These are phyloP conservation scores for Cryptophagus acutangulus DNA, from an alignment of 2,888 invertebrate genomes.

Conservation along the genomic window DNA sequence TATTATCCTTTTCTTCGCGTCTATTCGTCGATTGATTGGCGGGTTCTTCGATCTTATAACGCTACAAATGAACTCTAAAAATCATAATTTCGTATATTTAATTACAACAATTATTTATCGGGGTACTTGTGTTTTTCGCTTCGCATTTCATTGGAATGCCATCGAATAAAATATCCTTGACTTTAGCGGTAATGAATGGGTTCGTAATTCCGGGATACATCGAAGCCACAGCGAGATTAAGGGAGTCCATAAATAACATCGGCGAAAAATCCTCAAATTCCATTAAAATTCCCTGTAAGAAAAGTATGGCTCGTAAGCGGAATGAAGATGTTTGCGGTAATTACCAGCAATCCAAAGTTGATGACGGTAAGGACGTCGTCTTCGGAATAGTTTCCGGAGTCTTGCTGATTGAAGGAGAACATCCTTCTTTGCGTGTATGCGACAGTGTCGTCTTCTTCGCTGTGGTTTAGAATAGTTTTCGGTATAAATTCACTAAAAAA, in stretches of 20 bases:
- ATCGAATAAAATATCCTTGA: constrained; percentile 53
- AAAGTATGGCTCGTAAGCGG: not conserved
- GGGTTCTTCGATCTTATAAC: not conserved
- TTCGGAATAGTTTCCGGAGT: constrained; percentile 46
- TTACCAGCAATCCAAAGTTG: constrained; percentile 11
- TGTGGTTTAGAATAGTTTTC: constrained; percentile 4
- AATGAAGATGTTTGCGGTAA: not conserved
- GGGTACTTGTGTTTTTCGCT: constrained; percentile 46
- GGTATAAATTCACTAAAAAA: constrained; percentile 8
- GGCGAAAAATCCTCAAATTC: not conserved
- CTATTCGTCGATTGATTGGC: not conserved
- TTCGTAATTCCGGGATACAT: constrained; percentile 6
- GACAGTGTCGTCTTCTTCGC: constrained; percentile 8
- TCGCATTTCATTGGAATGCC: constrained; percentile 53
- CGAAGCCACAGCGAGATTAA: constrained; percentile 5
- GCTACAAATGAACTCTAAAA: not conserved
- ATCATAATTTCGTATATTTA: too few species aligned
- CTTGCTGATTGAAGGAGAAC: constrained; percentile 50
- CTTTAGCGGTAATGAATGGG: constrained; percentile 46
- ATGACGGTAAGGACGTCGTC: constrained; percentile 44
- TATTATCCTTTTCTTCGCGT: not conserved
- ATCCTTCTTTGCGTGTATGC: constrained; percentile 9
- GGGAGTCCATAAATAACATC: not conserved
- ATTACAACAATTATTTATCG: too few species aligned
- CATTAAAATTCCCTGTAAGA: not conserved